phyloP scores from a whole-genome alignment of 2,113 vertebrate species.

The Sisor rabdophorus region DNA sequence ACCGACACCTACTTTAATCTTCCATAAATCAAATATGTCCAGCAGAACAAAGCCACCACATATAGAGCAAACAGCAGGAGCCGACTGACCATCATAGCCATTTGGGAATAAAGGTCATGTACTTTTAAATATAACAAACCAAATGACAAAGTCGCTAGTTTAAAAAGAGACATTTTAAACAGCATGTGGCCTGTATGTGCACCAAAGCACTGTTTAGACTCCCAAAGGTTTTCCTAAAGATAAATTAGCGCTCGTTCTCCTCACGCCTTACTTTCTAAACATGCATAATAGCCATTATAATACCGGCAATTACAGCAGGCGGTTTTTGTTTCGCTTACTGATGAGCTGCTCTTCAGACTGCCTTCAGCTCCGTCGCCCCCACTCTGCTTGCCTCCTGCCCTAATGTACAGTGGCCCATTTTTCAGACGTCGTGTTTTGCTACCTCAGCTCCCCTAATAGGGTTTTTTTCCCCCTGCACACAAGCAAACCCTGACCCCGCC shows the following conservation, averaged over 20 bases:
- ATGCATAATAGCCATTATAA: constrained; percentile 74
- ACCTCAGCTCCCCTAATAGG: constrained; percentile 80
- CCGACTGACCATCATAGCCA: constrained; percentile 33
- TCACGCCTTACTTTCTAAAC: constrained; percentile 65
- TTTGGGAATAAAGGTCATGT: constrained; percentile 37
- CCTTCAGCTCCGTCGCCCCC: constrained; percentile 50
- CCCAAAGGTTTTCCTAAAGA: constrained; percentile 67
- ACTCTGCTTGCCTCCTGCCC: constrained; percentile 67
- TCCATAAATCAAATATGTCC: constrained; percentile 45
- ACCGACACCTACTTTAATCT: constrained; percentile 16
- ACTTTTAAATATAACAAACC: constrained; percentile 47
- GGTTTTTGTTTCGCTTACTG: constrained; percentile 68
- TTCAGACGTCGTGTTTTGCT: constrained; percentile 79
- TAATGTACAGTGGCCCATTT: constrained; percentile 71
- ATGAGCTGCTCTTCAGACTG: constrained; percentile 58
- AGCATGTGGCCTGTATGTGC: constrained; percentile 47
- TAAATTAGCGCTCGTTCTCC: constrained; percentile 64
- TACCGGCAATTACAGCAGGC: constrained; percentile 70
- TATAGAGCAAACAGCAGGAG: constrained; percentile 36
- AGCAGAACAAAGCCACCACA: constrained; percentile 28
- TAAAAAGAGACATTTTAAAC: constrained; percentile 38
- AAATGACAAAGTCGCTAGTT: constrained; percentile 38
- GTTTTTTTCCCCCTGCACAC: constrained; percentile 55
- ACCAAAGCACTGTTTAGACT: constrained; percentile 56
- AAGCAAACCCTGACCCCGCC: constrained; percentile 71